Conservation (phyloP, 2,113 vertebrate species). For the Oncorhynchus tshawytscha region DNA sequence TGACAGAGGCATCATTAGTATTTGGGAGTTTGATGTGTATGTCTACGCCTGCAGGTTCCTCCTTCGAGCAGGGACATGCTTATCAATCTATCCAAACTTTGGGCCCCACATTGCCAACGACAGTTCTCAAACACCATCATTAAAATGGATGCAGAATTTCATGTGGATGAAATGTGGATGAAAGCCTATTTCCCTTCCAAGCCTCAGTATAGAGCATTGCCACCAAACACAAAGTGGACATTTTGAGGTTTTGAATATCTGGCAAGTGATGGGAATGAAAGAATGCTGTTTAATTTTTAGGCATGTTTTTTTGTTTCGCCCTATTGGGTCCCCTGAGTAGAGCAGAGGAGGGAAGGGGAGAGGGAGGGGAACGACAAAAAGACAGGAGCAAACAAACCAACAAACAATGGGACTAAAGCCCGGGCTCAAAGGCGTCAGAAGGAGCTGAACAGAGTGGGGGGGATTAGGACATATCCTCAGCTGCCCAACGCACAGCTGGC, state of each 20-base stretch:
- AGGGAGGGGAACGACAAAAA: constrained; percentile 50
- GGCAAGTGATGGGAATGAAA: constrained; percentile 43
- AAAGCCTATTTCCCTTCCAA: constrained; percentile 16
- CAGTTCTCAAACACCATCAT: constrained; percentile 34
- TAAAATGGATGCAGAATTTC: constrained; percentile 65
- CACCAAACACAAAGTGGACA: constrained; percentile 26
- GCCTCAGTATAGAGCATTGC: constrained; percentile 33
- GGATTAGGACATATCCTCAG: constrained; percentile 79
- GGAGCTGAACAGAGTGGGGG: constrained; percentile 75
- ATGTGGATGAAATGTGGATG: constrained; percentile 41
- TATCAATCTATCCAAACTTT: constrained; percentile 24
- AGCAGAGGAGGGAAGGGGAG: constrained; percentile 46
- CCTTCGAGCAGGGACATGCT: background rate
- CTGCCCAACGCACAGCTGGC: constrained; percentile 82
- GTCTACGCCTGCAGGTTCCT: background rate
- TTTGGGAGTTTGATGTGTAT: background rate
- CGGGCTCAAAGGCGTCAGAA: constrained; percentile 55
- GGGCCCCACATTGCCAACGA: constrained; percentile 12
- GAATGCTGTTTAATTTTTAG: background rate
- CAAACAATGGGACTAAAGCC: constrained; percentile 78
- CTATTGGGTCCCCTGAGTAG: constrained; percentile 60
- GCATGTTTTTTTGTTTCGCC: constrained; percentile 41
- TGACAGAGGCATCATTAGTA: background rate
- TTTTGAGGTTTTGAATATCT: constrained; percentile 33
- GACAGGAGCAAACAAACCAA: constrained; percentile 72